phyloP scores from a whole-genome alignment of 1,140 invertebrate species.

The Panagrolaimus sp. region DNA sequence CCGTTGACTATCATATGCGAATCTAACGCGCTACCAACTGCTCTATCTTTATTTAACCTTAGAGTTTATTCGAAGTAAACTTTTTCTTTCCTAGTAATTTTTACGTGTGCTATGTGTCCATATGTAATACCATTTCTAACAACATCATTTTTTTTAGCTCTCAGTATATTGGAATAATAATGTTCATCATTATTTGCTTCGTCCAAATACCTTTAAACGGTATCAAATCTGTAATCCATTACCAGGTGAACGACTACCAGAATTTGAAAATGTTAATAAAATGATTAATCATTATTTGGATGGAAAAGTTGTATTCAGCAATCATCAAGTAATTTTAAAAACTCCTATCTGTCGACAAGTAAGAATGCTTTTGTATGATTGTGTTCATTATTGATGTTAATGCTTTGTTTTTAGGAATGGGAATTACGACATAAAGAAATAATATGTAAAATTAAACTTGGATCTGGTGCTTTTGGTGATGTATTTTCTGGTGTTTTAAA shows the following conservation, averaged over 20 bases:
- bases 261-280: neutral
- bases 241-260: neutral
- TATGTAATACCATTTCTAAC: no score
- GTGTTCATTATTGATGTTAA: neutral
- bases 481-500: slow-evolving; percentile 11
- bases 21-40: no score
- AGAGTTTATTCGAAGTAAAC: no score
- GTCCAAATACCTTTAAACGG: neutral
- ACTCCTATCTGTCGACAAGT: slow-evolving; percentile 15
- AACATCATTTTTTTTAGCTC: no score
- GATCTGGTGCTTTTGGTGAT: slow-evolving; percentile 18
- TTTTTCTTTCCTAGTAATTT: no score
- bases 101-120: no score
- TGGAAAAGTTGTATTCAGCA: neutral
- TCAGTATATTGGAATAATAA: neutral
- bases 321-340: slow-evolving; percentile 1
- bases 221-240: neutral
- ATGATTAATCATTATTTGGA: neutral
- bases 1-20: no score
- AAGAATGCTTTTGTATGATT: neutral
- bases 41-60: no score
- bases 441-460: neutral
- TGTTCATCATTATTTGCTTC: neutral
- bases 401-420: neutral
- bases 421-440: slow-evolving; percentile 16